Base-by-base conservation (phyloP, 2,113 vertebrate genomes). In the Climacteris rufus region DNA sequence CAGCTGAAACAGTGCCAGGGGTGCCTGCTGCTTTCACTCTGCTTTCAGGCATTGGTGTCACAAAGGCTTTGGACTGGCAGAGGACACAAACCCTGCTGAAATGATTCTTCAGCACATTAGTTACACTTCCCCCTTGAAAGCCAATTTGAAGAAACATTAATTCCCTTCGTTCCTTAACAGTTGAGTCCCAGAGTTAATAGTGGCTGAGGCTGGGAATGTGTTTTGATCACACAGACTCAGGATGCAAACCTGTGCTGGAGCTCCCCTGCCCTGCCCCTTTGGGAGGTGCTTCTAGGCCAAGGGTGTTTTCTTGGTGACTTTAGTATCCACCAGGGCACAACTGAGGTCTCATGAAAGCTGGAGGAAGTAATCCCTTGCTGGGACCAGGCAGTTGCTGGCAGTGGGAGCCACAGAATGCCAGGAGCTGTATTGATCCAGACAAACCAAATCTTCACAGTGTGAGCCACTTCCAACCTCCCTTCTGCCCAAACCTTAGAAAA, bases 11-110 rank as follows among this genome's bases (percentile, higher is more conserved):
- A 4, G 40, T 3, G 42, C 27, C 13, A 4, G n/a, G n/a, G 31
- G 9, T 5, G 13, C 9, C 14, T 28, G 39, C 11, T 16, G 53
- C n/a, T 4, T 25, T 5, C 17, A 11, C 52, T 42, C 23, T 37
- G 72, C 59, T 56, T 16, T 22, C 37, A 15, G 47, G 30, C 61
- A 3, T 5, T 3, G 0, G 0, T 9, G 9, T 1, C 7, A 11
- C 2, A 2, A 45, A 40, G 37, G 37, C 39, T n/a, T n/a, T 8
- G 16, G 53, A 7, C 14, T 69, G 70, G 61, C 72, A 68, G 16
- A 8, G 28, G 39, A 35, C 65, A n/a, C 9, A 59, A 27, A 52
- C 74, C 13, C 18, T 39, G 83, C 80, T 93, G 57, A 60, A 68
- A 45, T n/a, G 19, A 56, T 87, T 35, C 15, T 63, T 93, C 54